phyloP scores from a whole-genome alignment of 2,888 invertebrate genomes.

The Chymomyza fuscimana region DNA sequence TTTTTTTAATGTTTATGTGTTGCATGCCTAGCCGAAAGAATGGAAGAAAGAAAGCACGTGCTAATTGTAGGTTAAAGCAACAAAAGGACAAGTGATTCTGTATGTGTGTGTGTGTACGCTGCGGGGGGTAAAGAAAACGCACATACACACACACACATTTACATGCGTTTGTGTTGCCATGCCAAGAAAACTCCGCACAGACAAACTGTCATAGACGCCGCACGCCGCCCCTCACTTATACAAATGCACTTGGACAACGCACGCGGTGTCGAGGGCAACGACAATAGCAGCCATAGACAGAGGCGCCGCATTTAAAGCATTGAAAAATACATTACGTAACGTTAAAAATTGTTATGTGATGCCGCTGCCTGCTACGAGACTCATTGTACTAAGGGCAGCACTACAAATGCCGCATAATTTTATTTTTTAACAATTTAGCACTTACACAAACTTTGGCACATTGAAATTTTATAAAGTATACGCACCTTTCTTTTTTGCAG shows the following conservation, averaged over 20 bases:
- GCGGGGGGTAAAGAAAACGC: slow-evolving; percentile 68
- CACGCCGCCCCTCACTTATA: neutral
- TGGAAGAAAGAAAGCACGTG: slow-evolving; percentile 61
- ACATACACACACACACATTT: neutral
- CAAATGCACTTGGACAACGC: slow-evolving; percentile 47
- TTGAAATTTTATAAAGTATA: slow-evolving; percentile 43
- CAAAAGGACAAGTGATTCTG: slow-evolving; percentile 25
- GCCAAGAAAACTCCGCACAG: slow-evolving; percentile 37
- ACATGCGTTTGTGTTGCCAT: slow-evolving; percentile 40
- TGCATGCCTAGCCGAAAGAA: slow-evolving; percentile 29
- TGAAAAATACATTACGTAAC: slow-evolving; percentile 73
- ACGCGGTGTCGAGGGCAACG: slow-evolving; percentile 41
- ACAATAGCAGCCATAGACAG: slow-evolving; percentile 49
- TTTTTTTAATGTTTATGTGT: slow-evolving; percentile 1
- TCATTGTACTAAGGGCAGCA: neutral
- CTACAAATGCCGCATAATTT: neutral
- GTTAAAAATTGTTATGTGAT: slow-evolving; percentile 70
- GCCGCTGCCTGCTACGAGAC: neutral
- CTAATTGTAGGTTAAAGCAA: slow-evolving; percentile 74
- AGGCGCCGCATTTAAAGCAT: slow-evolving; percentile 60
- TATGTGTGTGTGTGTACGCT: neutral
- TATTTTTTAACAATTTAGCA: neutral
- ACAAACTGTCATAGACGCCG: slow-evolving; percentile 15
- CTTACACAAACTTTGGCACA: neutral
- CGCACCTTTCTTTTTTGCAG: slow-evolving; percentile 74